Evolutionary conservation across 2,888 invertebrate species (phyloP).

Genomic region (Corbicula japonica): DNA sequence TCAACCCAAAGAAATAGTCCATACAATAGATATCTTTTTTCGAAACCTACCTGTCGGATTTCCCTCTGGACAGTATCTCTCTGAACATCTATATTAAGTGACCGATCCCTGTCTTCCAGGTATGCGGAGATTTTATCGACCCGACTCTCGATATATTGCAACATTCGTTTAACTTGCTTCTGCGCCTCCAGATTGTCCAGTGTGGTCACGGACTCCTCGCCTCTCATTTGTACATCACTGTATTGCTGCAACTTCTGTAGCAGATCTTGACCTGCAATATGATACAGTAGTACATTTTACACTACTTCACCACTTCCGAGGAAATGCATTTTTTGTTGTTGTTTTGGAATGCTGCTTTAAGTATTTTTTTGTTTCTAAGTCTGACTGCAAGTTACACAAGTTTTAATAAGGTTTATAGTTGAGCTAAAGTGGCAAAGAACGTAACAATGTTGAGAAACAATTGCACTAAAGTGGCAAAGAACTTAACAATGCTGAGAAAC

Average conservation of each 20-base stretch:
- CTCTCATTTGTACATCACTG: conserved; percentile 68
- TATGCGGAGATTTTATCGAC: conserved; percentile 80
- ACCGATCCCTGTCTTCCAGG: conserved; percentile 75
- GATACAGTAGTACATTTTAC: not conserved
- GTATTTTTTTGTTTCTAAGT: not conserved
- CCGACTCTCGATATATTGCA: conserved; percentile 82
- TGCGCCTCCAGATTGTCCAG: conserved; percentile 82
- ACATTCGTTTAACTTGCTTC: conserved; percentile 80
- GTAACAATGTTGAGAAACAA: no score
- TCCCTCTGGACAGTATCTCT: conserved; percentile 76
- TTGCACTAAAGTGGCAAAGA: no score
- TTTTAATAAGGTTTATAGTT: no score
- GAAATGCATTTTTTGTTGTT: not conserved
- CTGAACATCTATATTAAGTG: conserved; percentile 75
- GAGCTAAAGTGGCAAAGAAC: no score
- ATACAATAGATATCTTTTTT: no score
- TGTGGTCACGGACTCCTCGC: conserved; percentile 77
- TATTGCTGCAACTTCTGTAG: conserved; percentile 77
- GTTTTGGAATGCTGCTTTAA: not conserved
- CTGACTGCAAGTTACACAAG: no score
- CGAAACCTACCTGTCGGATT: conserved; percentile 81
- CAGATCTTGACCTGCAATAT: conserved; percentile 78
- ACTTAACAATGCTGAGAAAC: no score
- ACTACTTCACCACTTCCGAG: not conserved
- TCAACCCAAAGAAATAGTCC: no score